These are phyloP conservation scores for Bagarius yarrelli DNA, from an alignment of 2,113 vertebrate genomes.

Conservation along the genomic window DNA sequence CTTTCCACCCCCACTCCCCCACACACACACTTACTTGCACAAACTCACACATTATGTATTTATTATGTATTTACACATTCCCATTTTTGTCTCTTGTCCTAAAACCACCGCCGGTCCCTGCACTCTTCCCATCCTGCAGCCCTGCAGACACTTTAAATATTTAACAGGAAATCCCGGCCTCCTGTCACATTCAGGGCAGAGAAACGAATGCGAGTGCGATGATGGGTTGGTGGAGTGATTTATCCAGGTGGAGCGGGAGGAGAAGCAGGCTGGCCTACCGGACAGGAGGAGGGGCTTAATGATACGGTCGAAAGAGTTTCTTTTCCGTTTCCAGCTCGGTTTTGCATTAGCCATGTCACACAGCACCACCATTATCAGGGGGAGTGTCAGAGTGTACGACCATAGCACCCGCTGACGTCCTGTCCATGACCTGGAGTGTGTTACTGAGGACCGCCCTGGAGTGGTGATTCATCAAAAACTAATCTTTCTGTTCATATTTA, in stretches of 20 bases:
- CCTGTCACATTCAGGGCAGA: slow-evolving; percentile 54
- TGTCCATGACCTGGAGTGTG: background rate
- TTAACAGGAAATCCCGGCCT: slow-evolving; percentile 50
- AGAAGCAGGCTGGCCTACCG: slow-evolving; percentile 39
- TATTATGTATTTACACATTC: background rate
- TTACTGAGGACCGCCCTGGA: background rate
- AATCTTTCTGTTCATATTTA: background rate
- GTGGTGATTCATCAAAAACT: background rate
- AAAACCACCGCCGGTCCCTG: background rate
- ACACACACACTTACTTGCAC: background rate
- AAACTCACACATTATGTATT: background rate
- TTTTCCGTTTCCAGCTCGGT: slow-evolving; percentile 61
- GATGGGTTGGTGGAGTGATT: slow-evolving; percentile 61
- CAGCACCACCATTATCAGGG: slow-evolving; percentile 47
- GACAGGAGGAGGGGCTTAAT: slow-evolving; percentile 60
- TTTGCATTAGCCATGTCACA: slow-evolving; percentile 66
- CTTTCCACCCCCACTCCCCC: background rate
- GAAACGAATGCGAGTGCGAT: slow-evolving; percentile 63
- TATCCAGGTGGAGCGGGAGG: slow-evolving; percentile 53
- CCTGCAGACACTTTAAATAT: slow-evolving; percentile 59
- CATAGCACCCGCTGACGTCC: background rate
- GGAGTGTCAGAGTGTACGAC: background rate
- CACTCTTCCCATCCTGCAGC: background rate
- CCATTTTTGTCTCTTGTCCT: background rate
- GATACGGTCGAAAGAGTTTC: slow-evolving; percentile 61